These are phyloP conservation scores for Zaprionus africanus DNA, from an alignment of 1,140 invertebrate species.

Conservation along the genomic window DNA sequence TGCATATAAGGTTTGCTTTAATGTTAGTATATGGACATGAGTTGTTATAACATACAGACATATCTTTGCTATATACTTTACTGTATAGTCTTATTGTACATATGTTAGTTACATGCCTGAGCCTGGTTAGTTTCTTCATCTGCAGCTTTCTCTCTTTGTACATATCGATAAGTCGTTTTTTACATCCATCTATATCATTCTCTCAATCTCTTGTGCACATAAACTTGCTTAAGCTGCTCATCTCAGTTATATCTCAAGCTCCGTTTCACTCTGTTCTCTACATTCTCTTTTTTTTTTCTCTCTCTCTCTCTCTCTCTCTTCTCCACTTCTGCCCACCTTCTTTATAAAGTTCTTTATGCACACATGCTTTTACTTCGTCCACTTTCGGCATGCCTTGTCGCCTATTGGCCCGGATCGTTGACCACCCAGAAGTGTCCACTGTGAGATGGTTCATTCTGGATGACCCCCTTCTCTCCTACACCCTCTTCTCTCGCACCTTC, in stretches of 20 bases:
- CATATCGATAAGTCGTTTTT: not conserved
- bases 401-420: constrained; percentile 12
- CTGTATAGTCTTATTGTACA: no score
- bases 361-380: constrained; percentile 16
- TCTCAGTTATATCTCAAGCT: not conserved
- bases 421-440: constrained; percentile 15
- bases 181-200: not conserved
- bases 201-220: not conserved
- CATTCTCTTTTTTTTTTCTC: not conserved
- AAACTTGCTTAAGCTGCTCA: not conserved
- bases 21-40: no score
- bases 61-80: not conserved
- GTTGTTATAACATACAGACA: not conserved
- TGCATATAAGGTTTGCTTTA: not conserved
- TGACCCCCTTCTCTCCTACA: not conserved
- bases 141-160: not conserved
- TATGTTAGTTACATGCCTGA: no score
- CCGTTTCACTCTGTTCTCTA: not conserved
- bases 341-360: constrained; percentile 18
- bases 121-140: not conserved
- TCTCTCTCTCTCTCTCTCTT: not conserved
- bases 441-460: constrained; percentile 7
- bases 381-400: constrained; percentile 18
- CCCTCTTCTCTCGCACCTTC: not conserved
- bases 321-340: not conserved